These are phyloP conservation scores for Macroglossus sobrinus DNA, from an alignment of 2,113 vertebrate genomes.

Conservation along the genomic window DNA sequence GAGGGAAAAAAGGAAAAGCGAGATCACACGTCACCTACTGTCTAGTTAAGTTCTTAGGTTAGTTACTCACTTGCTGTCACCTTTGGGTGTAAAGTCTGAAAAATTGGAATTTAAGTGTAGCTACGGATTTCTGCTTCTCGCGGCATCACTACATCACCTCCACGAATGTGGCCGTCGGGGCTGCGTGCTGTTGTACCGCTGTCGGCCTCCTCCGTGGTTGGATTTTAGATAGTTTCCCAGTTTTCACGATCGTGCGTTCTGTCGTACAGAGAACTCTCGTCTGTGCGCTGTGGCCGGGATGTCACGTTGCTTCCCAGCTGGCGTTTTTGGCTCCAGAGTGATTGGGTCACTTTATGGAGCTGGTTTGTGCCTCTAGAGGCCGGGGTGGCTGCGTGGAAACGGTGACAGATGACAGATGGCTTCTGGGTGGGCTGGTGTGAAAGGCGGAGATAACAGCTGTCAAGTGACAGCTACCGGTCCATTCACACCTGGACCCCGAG, in stretches of 20 bases:
- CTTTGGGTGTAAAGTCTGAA: background rate
- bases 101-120: background rate
- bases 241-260: background rate
- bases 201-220: background rate
- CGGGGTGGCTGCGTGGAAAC: background rate
- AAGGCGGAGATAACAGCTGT: background rate
- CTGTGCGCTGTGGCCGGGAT: background rate
- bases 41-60: background rate
- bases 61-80: background rate
- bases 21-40: background rate
- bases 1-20: background rate
- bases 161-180: background rate
- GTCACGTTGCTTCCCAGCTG: background rate
- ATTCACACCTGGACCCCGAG: background rate
- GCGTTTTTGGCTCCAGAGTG: background rate
- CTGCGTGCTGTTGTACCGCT: background rate
- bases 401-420: background rate
- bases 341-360: background rate
- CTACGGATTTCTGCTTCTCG: background rate
- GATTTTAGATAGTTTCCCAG: background rate
- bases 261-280: background rate
- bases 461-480: background rate
- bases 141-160: background rate
- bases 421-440: accelerated
- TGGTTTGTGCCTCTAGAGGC: accelerated